phyloP scores from a whole-genome alignment of 2,888 invertebrate genomes.

The Hirtodrosophila alboralis region DNA sequence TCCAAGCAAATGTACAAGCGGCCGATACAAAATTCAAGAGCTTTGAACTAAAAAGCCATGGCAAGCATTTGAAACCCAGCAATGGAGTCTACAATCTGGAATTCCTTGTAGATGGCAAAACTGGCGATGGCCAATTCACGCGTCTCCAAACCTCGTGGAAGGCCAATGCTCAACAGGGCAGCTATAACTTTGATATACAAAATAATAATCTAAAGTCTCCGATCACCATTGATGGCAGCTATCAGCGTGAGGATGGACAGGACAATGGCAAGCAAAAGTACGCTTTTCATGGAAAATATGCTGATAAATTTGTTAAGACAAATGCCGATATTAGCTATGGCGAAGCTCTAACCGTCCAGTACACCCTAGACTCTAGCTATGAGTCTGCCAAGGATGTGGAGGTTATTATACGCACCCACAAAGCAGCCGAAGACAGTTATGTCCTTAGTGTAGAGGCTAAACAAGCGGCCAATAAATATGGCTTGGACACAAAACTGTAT shows the following conservation, averaged over 20 bases:
- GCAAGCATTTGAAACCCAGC: conserved; percentile 77
- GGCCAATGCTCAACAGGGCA: conserved; percentile 68
- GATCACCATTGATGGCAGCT: conserved; percentile 74
- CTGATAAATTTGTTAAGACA: conserved; percentile 83
- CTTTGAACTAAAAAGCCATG: conserved; percentile 77
- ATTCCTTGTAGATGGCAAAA: conserved; percentile 53
- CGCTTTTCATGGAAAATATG: conserved; percentile 62
- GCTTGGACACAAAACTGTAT: conserved; percentile 85
- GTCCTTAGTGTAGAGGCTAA: conserved; percentile 84
- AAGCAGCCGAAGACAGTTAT: conserved; percentile 82
- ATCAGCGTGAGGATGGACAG: conserved; percentile 53
- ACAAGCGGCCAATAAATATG: conserved; percentile 87
- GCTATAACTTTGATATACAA: conserved; percentile 62
- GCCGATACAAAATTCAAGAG: conserved; percentile 86
- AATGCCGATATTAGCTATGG: conserved; percentile 77
- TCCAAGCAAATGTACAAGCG: conserved; percentile 85
- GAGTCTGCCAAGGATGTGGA: conserved; percentile 85
- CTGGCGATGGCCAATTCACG: conserved; percentile 64
- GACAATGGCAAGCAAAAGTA: conserved; percentile 63
- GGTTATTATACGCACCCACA: conserved; percentile 83
- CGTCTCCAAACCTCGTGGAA: conserved; percentile 63
- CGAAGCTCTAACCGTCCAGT: conserved; percentile 84
- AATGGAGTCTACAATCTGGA: conserved; percentile 59
- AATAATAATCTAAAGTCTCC: conserved; percentile 63
- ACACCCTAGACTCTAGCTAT: conserved; percentile 84